phyloP scores from a whole-genome alignment of 2,113 vertebrate species.

The Callithrix jacchus region DNA sequence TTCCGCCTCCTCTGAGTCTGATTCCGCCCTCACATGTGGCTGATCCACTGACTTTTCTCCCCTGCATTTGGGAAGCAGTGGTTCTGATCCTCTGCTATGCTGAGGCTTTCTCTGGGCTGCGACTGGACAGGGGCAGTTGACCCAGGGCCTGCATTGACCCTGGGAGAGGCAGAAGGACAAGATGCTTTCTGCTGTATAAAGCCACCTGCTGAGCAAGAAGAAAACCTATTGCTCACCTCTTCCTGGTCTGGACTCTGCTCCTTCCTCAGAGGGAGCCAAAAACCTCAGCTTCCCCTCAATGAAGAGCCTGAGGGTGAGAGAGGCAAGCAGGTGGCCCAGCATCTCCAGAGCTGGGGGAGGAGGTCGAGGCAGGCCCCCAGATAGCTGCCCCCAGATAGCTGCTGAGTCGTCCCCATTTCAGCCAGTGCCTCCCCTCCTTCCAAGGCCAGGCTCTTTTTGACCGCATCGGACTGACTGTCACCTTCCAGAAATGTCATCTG shows the following conservation, averaged over 20 bases:
- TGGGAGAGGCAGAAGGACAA: not conserved
- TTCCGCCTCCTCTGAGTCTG: rapidly evolving
- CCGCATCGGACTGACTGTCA: conserved; percentile 27
- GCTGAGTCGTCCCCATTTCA: conserved; percentile 84
- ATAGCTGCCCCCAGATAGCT: too few relatives aligned
- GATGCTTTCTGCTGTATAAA: not conserved
- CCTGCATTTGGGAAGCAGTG: not conserved
- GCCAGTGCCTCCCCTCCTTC: not conserved
- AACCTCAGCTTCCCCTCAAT: not conserved
- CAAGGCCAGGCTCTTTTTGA: conserved; percentile 15
- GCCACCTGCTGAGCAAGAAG: not conserved
- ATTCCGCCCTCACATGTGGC: rapidly evolving
- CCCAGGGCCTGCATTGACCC: not conserved
- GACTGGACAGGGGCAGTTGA: not conserved
- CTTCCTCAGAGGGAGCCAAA: not conserved
- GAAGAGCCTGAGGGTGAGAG: too few relatives aligned
- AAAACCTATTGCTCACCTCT: rapidly evolving
- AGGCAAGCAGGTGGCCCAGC: not conserved
- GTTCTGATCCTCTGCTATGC: not conserved
- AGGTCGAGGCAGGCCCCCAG: rapidly evolving
- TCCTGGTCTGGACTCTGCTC: not conserved
- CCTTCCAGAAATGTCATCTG: conserved; percentile 49
- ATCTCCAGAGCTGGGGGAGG: not conserved
- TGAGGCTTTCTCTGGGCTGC: not conserved
- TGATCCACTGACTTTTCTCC: not conserved